Percentiles rank a stretch among this genome's conserved stretches.
These are phyloP conservation scores for Micoletzkya japonica DNA, from an alignment of 2,888 invertebrate species.

Conservation along the genomic window DNA sequence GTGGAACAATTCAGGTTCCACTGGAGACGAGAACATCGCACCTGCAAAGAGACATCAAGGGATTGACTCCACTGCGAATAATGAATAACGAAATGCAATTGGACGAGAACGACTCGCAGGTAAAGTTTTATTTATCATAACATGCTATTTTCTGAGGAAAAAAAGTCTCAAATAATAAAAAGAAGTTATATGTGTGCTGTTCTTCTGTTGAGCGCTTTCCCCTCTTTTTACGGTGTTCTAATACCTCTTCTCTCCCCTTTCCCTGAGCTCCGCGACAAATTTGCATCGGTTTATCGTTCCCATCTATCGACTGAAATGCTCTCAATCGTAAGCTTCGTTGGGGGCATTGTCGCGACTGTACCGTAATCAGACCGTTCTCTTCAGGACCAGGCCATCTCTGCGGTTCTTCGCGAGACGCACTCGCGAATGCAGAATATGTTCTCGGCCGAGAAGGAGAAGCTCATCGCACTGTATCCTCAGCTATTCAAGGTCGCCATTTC, in stretches of 20 bases:
- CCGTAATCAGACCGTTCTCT: background rate
- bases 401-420: conserved; percentile 44
- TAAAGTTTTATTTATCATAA: conserved; percentile 8
- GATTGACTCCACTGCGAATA: conserved; percentile 44
- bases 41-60: conserved; percentile 50
- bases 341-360: background rate
- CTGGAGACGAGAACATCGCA: conserved; percentile 20
- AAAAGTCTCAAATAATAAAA: too few species aligned
- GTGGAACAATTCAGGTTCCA: background rate
- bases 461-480: conserved; percentile 20
- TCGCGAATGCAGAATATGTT: conserved; percentile 22
- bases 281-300: too few species aligned
- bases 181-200: too few species aligned
- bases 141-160: too few species aligned
- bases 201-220: too few species aligned
- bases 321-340: too few species aligned
- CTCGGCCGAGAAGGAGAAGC: conserved; percentile 18
- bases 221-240: too few species aligned
- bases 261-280: too few species aligned
- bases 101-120: conserved; percentile 43
- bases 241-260: too few species aligned
- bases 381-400: conserved; percentile 43
- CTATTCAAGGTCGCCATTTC: conserved; percentile 7
- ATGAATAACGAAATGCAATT: conserved; percentile 37
- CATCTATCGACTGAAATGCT: too few species aligned